phyloP scores from a whole-genome alignment of 2,797 vertebrate genomes.

The Hydrophis major region DNA sequence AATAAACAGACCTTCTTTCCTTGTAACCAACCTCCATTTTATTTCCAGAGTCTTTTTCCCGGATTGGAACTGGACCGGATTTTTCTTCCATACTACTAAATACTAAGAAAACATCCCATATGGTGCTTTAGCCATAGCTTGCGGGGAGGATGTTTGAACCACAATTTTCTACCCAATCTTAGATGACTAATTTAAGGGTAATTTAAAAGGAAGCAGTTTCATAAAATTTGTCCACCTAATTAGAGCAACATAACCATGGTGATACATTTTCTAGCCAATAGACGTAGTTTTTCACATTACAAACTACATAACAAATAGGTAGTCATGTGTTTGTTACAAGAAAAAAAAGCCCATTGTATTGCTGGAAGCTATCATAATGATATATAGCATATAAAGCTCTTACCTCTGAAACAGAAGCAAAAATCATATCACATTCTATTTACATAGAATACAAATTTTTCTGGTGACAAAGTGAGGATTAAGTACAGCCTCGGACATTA shows the following conservation, averaged over 20 bases:
- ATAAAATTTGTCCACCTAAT: not conserved
- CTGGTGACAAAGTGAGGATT: not conserved
- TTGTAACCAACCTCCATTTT: no score
- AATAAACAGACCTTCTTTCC: no score
- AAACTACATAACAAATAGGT: not conserved
- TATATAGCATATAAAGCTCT: not conserved
- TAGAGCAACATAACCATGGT: not conserved
- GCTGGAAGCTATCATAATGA: not conserved
- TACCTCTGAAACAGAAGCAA: not conserved
- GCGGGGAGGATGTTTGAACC: not conserved
- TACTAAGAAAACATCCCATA: not conserved
- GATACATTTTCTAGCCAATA: not conserved
- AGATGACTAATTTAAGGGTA: not conserved
- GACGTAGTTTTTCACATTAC: not conserved
- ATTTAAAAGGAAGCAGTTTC: not conserved
- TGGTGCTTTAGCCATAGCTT: not conserved
- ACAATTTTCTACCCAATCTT: not conserved
- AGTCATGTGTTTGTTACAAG: not conserved
- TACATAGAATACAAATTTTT: not conserved
- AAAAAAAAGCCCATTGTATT: not conserved
- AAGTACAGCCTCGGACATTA: not conserved
- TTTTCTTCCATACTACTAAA: not conserved
- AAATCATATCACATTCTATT: not conserved
- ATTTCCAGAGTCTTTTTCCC: no score
- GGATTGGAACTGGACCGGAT: no score